Conservation (phyloP, 1,140 invertebrate species). For the Limonius californicus region DNA sequence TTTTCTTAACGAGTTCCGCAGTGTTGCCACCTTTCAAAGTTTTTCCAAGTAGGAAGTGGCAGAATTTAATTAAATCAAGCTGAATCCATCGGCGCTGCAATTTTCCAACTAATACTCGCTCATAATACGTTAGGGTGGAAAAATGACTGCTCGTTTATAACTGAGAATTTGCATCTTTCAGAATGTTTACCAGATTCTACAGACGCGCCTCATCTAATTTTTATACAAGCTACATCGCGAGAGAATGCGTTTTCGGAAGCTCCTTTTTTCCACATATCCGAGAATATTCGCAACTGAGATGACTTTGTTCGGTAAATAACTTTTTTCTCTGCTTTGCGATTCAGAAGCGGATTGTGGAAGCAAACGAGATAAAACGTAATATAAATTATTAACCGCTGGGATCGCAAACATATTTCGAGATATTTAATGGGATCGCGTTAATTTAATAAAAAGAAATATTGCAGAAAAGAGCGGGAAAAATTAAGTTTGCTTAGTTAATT, state of each 20-base stretch:
- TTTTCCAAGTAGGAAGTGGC: conserved; percentile 28
- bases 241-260: neutral
- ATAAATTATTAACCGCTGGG: too few species aligned
- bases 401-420: too few species aligned
- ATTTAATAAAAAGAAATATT: neutral
- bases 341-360: too few species aligned
- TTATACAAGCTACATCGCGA: conserved; percentile 16
- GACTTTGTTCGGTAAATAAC: neutral
- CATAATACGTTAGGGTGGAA: conserved; percentile 32
- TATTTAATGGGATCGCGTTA: neutral
- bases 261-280: conserved; percentile 5
- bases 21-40: conserved; percentile 28
- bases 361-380: too few species aligned
- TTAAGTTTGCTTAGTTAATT: conserved; percentile 14
- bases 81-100: conserved; percentile 34
- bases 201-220: conserved; percentile 14
- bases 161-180: conserved; percentile 31
- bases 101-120: conserved; percentile 34
- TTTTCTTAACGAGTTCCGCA: conserved; percentile 26
- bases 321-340: neutral
- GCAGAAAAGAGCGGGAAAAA: neutral
- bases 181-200: conserved; percentile 28
- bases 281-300: neutral
- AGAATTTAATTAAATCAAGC: conserved; percentile 35
- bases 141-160: conserved; percentile 33